These are phyloP conservation scores for Sphecodes monilicornis DNA, from an alignment of 2,888 invertebrate species.

Conservation along the genomic window DNA sequence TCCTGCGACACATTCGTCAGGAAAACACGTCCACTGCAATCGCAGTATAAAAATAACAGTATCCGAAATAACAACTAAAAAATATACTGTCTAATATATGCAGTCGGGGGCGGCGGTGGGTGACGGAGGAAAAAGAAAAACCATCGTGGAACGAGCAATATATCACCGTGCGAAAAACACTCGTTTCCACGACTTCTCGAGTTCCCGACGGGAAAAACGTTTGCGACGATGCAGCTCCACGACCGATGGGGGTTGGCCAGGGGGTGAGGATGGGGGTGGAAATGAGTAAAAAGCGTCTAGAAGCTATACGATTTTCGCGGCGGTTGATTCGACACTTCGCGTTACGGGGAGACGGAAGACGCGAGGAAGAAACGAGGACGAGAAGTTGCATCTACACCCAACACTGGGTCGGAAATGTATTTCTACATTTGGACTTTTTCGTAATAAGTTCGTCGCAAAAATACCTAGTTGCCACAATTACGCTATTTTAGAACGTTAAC, in stretches of 20 bases:
- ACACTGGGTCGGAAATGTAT: neutral
- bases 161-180: constrained; percentile 49
- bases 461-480: no score
- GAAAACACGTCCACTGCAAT: neutral
- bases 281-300: constrained; percentile 20
- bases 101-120: neutral
- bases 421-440: neutral
- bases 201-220: constrained; percentile 37
- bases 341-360: constrained; percentile 16
- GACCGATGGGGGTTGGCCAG: neutral
- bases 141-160: constrained; percentile 43
- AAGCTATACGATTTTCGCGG: constrained; percentile 36
- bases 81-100: constrained; percentile 41
- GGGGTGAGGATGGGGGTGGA: neutral
- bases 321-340: constrained; percentile 27
- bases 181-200: constrained; percentile 53
- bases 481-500: no score
- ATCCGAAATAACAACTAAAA: constrained; percentile 42
- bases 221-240: constrained; percentile 30
- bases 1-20: neutral
- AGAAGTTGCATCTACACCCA: neutral
- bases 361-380: constrained; percentile 14
- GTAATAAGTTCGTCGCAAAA: no score
- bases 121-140: neutral
- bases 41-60: neutral